These are phyloP conservation scores for Rhingia rostrata DNA, from an alignment of 2,888 invertebrate genomes.

Conservation along the genomic window DNA sequence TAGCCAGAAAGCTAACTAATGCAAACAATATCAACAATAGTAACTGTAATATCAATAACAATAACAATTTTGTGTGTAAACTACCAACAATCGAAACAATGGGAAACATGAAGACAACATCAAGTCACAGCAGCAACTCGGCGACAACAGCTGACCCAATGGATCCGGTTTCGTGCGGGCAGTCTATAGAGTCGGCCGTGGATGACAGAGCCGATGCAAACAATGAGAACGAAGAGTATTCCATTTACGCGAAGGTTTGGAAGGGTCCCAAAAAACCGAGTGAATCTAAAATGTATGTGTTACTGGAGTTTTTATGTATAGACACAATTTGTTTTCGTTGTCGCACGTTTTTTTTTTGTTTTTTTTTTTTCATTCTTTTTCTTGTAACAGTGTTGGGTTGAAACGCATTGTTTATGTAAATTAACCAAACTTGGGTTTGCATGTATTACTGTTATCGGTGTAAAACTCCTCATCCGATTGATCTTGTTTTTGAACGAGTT, in stretches of 20 bases:
- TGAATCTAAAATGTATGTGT: constrained; percentile 82
- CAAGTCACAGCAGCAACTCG: constrained; percentile 55
- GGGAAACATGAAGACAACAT: constrained; percentile 75
- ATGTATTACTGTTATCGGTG: constrained; percentile 7
- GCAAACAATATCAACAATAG: constrained; percentile 64
- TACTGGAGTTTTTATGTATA: not conserved
- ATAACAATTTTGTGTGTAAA: constrained; percentile 73
- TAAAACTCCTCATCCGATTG: constrained; percentile 18
- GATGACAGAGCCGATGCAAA: constrained; percentile 71
- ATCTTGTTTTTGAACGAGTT: not conserved
- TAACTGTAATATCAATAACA: constrained; percentile 71
- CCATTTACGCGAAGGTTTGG: constrained; percentile 83
- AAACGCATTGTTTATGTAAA: constrained; percentile 1
- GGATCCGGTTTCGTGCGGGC: constrained; percentile 55
- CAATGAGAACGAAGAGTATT: constrained; percentile 79
- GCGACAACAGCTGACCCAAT: constrained; percentile 56
- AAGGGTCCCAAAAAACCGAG: constrained; percentile 83
- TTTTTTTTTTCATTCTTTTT: not conserved
- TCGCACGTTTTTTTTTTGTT: constrained; percentile 48
- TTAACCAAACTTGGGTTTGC: constrained; percentile 38
- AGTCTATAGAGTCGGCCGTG: constrained; percentile 48
- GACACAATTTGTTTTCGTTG: constrained; percentile 9
- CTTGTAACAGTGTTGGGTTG: constrained; percentile 32
- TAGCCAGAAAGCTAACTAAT: constrained; percentile 69
- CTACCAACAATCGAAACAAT: constrained; percentile 74